Evolutionary conservation across 2,113 vertebrate species (phyloP).

Genomic region (Ariopsis seemanni): DNA sequence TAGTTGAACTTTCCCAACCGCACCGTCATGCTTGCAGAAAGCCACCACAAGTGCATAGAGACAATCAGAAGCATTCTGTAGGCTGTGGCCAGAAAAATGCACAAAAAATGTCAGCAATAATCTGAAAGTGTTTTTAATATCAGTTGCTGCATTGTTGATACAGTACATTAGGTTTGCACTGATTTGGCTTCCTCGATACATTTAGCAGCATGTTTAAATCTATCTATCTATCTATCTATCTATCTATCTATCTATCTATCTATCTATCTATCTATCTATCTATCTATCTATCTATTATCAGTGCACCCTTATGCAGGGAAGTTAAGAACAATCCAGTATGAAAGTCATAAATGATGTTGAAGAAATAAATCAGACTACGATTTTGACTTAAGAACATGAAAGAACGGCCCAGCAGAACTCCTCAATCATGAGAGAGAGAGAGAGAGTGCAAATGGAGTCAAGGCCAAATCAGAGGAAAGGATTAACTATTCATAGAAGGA

Average conservation of each 20-base stretch:
- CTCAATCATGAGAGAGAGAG: background rate
- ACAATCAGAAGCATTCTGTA: background rate
- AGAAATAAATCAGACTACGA: conserved; percentile 1
- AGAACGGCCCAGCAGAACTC: conserved; percentile 12
- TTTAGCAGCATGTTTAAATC: background rate
- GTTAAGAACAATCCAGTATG: background rate
- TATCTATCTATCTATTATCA: background rate
- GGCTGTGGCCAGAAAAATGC: background rate
- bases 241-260: too few species aligned
- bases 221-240: too few species aligned
- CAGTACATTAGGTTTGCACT: background rate
- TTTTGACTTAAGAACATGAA: conserved; percentile 22
- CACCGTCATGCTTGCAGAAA: background rate
- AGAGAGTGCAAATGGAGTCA: conserved; percentile 17
- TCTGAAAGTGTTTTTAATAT: background rate
- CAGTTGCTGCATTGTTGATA: background rate
- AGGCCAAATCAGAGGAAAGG: conserved; percentile 35
- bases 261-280: too few species aligned
- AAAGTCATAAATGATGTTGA: background rate
- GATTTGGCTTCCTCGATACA: background rate
- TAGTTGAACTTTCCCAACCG: background rate
- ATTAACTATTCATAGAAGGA: conserved; percentile 49
- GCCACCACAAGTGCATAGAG: background rate
- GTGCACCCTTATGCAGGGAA: background rate
- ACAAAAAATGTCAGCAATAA: background rate